A percentile compares a stretch with the other conserved stretches of the same genome.
phyloP scores from a whole-genome alignment of 2,888 invertebrate species.

The Laspeyria flexula region DNA sequence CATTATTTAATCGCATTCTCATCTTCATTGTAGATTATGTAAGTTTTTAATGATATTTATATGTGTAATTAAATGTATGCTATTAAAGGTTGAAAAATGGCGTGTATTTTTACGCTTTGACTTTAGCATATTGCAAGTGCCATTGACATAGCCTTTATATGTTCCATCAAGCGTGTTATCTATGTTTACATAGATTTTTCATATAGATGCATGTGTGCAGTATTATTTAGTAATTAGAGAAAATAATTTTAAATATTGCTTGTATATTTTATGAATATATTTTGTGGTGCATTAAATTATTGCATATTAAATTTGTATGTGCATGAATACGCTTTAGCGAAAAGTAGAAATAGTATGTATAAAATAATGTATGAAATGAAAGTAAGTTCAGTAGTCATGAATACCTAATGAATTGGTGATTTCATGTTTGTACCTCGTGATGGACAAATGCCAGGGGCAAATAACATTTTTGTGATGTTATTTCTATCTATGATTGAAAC shows the following conservation, averaged over 20 bases:
- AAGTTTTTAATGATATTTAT: slow-evolving; percentile 14
- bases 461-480: slow-evolving; percentile 21
- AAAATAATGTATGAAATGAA: slow-evolving; percentile 23
- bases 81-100: slow-evolving; percentile 25
- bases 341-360: slow-evolving; percentile 24
- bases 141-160: slow-evolving; percentile 49
- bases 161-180: slow-evolving; percentile 60
- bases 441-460: slow-evolving; percentile 33
- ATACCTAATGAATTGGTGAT: slow-evolving; percentile 17
- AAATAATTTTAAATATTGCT: slow-evolving; percentile 52
- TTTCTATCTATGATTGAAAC: slow-evolving; percentile 33
- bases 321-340: slow-evolving; percentile 43
- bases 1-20: slow-evolving; percentile 43
- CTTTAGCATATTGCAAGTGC: slow-evolving; percentile 49
- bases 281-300: slow-evolving; percentile 39
- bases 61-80: slow-evolving; percentile 18
- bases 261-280: slow-evolving; percentile 53
- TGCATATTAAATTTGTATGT: slow-evolving; percentile 24
- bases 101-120: slow-evolving; percentile 39
- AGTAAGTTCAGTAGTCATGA: slow-evolving; percentile 17
- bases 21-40: slow-evolving; percentile 35
- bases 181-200: slow-evolving; percentile 72
- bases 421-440: slow-evolving; percentile 11
- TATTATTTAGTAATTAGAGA: slow-evolving; percentile 69
- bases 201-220: slow-evolving; percentile 73